phyloP scores from a whole-genome alignment of 2,888 invertebrate genomes.

The Scaptomyza caliginosa region DNA sequence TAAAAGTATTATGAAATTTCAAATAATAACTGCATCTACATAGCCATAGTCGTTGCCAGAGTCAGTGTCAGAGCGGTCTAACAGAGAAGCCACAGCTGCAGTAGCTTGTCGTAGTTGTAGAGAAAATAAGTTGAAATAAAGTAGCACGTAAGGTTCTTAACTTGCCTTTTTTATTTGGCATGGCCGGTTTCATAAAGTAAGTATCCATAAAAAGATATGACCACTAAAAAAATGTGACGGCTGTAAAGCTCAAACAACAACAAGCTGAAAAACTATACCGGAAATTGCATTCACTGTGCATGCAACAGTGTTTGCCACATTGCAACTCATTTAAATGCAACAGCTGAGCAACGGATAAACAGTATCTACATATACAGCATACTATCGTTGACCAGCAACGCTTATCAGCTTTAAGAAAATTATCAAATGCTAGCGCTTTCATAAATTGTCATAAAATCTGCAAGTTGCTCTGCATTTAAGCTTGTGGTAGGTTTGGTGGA shows the following conservation, averaged over 20 bases:
- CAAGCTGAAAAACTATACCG: slow-evolving; percentile 8
- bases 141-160: slow-evolving; percentile 50
- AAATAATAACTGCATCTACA: slow-evolving; percentile 75
- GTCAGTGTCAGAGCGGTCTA: not conserved
- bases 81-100: slow-evolving; percentile 32
- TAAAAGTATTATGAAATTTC: slow-evolving; percentile 77
- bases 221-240: slow-evolving; percentile 63
- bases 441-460: slow-evolving; percentile 50
- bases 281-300: slow-evolving; percentile 32
- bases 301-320: slow-evolving; percentile 53
- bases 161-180: slow-evolving; percentile 22
- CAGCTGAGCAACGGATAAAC: slow-evolving; percentile 41
- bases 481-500: slow-evolving; percentile 5
- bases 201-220: slow-evolving; percentile 69
- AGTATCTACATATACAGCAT: slow-evolving; percentile 4
- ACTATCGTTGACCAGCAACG: not conserved
- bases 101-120: not conserved
- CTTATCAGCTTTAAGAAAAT: slow-evolving; percentile 37
- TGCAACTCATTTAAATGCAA: slow-evolving; percentile 50
- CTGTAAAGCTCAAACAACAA: slow-evolving; percentile 37
- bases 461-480: slow-evolving; percentile 47
- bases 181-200: slow-evolving; percentile 62
- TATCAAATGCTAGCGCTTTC: slow-evolving; percentile 31
- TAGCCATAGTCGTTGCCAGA: slow-evolving; percentile 19
- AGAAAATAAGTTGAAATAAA: slow-evolving; percentile 70